Percentiles rank a stretch among this genome's conserved stretches.
Conservation (phyloP, 2,888 invertebrate genomes). For the Patella depressa region DNA sequence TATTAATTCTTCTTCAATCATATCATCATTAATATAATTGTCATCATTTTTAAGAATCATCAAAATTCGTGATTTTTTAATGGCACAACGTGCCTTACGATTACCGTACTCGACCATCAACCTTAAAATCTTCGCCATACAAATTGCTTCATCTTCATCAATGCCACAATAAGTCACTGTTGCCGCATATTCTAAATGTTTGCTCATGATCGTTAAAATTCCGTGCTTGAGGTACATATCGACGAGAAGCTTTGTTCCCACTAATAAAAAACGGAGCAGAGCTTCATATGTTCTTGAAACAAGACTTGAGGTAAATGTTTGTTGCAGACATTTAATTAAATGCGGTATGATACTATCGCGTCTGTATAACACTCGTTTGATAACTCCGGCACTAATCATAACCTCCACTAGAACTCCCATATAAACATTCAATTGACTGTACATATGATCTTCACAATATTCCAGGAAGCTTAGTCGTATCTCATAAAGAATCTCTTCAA, state of each 20-base stretch:
- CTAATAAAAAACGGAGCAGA: constrained; percentile 36
- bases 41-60: constrained; percentile 34
- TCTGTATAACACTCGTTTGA: constrained; percentile 37
- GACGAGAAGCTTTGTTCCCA: constrained; percentile 34
- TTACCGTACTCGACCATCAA: constrained; percentile 31
- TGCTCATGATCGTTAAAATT: constrained; percentile 37
- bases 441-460: constrained; percentile 35
- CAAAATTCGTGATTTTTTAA: constrained; percentile 35
- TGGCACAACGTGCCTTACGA: constrained; percentile 27
- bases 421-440: constrained; percentile 30
- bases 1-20: not conserved
- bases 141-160: constrained; percentile 25
- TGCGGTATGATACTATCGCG: constrained; percentile 33
- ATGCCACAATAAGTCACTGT: constrained; percentile 20
- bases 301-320: constrained; percentile 30
- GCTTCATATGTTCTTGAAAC: constrained; percentile 25
- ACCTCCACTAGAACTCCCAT: constrained; percentile 38
- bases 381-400: constrained; percentile 35
- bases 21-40: not conserved
- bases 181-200: constrained; percentile 24
- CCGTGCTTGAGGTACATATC: constrained; percentile 35
- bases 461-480: constrained; percentile 30
- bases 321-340: constrained; percentile 36
- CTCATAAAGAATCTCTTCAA: constrained; percentile 31
- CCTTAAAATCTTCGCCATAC: constrained; percentile 30